phyloP scores from a whole-genome alignment of 2,888 invertebrate species.

The Aphidius colemani region DNA sequence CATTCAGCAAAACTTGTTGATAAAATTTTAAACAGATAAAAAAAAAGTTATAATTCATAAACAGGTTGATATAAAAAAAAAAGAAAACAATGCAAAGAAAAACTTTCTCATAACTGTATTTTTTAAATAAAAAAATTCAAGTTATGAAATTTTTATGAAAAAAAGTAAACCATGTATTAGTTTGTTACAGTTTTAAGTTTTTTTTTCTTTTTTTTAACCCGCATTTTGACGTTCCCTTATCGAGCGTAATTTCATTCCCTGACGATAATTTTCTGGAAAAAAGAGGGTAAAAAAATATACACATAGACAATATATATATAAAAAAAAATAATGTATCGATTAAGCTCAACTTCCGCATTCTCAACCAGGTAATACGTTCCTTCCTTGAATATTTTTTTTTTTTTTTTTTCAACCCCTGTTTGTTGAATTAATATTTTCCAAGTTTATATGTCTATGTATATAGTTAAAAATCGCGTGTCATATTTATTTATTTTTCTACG shows the following conservation, averaged over 20 bases:
- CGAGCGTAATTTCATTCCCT: conserved; percentile 4
- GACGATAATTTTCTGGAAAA: too few species aligned
- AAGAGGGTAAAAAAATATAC: too few species aligned
- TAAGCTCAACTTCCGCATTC: conserved; percentile 27
- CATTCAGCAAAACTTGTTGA: conserved; percentile 14
- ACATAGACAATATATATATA: background rate
- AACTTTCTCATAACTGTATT: too few species aligned
- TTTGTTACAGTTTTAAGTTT: background rate
- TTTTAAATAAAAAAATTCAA: too few species aligned
- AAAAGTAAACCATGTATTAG: too few species aligned
- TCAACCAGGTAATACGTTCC: conserved; percentile 22
- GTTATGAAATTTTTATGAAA: too few species aligned
- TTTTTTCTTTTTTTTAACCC: background rate
- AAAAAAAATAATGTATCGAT: conserved; percentile 27
- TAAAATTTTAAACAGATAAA: conserved; percentile 2
- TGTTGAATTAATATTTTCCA: conserved; percentile 10
- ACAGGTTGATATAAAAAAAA: too few species aligned
- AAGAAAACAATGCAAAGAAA: too few species aligned
- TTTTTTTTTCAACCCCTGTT: conserved; percentile 22
- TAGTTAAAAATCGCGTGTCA: conserved; percentile 26
- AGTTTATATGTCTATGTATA: conserved; percentile 12
- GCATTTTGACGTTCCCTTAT: conserved; percentile 11
- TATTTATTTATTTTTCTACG: too few species aligned
- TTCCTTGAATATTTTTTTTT: conserved; percentile 20
- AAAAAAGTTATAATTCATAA: background rate